Percentiles rank a stretch among this genome's conserved stretches.
Evolutionary conservation across 2,888 invertebrate genomes (phyloP).

Genomic region (Mesopsocus fuscifrons): DNA sequence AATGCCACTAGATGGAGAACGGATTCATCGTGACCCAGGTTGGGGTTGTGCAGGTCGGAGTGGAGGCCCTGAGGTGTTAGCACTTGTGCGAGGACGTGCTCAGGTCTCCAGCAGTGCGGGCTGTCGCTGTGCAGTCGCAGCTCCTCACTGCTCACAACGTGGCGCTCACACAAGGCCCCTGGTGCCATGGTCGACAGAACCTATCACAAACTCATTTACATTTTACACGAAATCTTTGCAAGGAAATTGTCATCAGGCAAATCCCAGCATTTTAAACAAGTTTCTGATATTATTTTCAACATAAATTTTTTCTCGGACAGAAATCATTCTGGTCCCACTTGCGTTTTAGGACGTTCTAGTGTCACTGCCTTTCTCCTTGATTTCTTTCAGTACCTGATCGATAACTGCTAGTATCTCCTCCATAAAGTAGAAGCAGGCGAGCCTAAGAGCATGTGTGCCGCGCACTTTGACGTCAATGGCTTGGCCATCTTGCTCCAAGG

Average conservation of each 20-base stretch:
- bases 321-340: too few relatives aligned
- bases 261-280: too few relatives aligned
- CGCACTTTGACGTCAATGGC: constrained; percentile 45
- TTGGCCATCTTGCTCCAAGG: constrained; percentile 34
- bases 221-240: constrained; percentile 9
- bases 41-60: constrained; percentile 26
- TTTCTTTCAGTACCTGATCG: constrained; percentile 39
- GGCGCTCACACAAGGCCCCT: constrained; percentile 41
- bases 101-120: constrained; percentile 25
- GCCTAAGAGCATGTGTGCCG: constrained; percentile 34
- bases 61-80: constrained; percentile 26
- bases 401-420: constrained; percentile 43
- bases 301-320: too few relatives aligned
- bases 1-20: constrained; percentile 37
- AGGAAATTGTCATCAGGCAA: constrained; percentile 2
- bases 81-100: constrained; percentile 24
- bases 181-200: constrained; percentile 44
- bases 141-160: constrained; percentile 41
- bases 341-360: too few relatives aligned
- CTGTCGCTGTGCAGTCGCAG: constrained; percentile 27
- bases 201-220: constrained; percentile 22
- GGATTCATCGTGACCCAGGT: constrained; percentile 31
- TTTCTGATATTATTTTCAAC: too few relatives aligned
- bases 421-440: constrained; percentile 45
- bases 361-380: too few relatives aligned